Conservation (phyloP, 1,140 invertebrate genomes). For the Pseudomyrmex gracilis region DNA sequence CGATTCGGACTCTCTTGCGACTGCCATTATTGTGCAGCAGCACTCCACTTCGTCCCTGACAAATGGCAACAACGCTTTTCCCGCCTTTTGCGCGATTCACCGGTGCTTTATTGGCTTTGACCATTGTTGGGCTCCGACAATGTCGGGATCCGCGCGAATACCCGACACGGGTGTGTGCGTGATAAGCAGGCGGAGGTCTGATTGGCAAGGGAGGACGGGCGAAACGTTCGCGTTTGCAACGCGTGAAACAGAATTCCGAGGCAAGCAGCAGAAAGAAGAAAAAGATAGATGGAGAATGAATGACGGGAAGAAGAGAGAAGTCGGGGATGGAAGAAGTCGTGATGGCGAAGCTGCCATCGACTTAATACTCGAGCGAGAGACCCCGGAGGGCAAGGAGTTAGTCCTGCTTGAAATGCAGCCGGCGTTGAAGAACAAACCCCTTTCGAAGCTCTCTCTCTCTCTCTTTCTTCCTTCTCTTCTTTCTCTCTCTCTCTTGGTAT, state of each 20-base stretch:
- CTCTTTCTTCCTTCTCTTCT: constrained; percentile 40
- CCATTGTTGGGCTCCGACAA: background rate
- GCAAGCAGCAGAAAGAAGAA: no score
- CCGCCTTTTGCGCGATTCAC: background rate
- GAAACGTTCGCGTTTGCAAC: background rate
- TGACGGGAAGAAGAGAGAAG: constrained; percentile 31
- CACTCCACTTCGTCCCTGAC: background rate
- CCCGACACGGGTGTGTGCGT: no score
- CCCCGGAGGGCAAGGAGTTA: constrained; percentile 65
- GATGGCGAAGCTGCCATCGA: constrained; percentile 64
- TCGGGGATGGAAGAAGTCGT: background rate
- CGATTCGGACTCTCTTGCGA: background rate
- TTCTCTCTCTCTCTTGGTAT: constrained; percentile 23
- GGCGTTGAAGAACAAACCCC: constrained; percentile 75
- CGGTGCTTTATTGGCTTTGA: constrained; percentile 6
- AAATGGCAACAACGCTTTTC: background rate
- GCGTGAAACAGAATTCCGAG: background rate
- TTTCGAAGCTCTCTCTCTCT: constrained; percentile 50
- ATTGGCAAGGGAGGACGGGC: background rate
- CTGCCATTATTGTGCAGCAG: constrained; percentile 18
- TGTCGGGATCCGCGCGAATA: no score
- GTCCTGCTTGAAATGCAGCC: constrained; percentile 79
- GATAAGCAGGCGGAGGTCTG: no score
- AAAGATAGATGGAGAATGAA: background rate
- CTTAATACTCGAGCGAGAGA: constrained; percentile 73